phyloP scores from a whole-genome alignment of 2,797 vertebrate genomes.

The Micropoecilia bifurca region DNA sequence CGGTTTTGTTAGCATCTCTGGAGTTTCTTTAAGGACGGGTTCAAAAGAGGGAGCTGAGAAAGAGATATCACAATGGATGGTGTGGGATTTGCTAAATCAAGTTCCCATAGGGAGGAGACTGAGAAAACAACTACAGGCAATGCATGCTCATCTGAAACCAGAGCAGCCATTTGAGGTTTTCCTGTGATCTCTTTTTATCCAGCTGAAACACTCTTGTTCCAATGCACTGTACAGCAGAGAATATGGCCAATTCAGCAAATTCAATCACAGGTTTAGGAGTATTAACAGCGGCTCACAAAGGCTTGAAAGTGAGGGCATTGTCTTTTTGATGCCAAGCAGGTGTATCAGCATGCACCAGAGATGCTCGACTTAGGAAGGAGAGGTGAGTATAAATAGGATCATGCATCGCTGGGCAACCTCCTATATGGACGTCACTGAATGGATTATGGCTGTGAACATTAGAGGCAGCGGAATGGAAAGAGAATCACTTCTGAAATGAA shows the following conservation, averaged over 20 bases:
- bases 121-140: slow-evolving; percentile 65
- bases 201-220: neutral
- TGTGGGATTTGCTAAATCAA: slow-evolving; percentile 59
- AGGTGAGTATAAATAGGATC: slow-evolving; percentile 39
- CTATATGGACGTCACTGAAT: slow-evolving; percentile 46
- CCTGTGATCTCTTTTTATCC: slow-evolving; percentile 31
- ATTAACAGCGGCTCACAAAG: slow-evolving; percentile 28
- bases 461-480: slow-evolving; percentile 42
- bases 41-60: slow-evolving; percentile 28
- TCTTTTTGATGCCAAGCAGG: slow-evolving; percentile 31
- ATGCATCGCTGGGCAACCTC: slow-evolving; percentile 45
- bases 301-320: slow-evolving; percentile 28
- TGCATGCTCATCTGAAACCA: slow-evolving; percentile 39
- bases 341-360: slow-evolving; percentile 42
- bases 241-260: slow-evolving; percentile 20
- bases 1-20: slow-evolving; percentile 27
- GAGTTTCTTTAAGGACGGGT: slow-evolving; percentile 22
- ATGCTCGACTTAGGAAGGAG: slow-evolving; percentile 30
- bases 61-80: slow-evolving; percentile 51
- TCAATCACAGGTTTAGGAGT: slow-evolving; percentile 38
- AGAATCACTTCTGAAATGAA: slow-evolving; percentile 46
- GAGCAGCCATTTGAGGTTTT: slow-evolving; percentile 45
- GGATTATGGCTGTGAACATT: slow-evolving; percentile 62
- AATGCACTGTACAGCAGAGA: slow-evolving; percentile 28
- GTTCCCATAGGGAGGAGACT: slow-evolving; percentile 50